Base-by-base conservation (phyloP, 53 echinoderm and acorn worm species). In the Crossaster papposus region DNA sequence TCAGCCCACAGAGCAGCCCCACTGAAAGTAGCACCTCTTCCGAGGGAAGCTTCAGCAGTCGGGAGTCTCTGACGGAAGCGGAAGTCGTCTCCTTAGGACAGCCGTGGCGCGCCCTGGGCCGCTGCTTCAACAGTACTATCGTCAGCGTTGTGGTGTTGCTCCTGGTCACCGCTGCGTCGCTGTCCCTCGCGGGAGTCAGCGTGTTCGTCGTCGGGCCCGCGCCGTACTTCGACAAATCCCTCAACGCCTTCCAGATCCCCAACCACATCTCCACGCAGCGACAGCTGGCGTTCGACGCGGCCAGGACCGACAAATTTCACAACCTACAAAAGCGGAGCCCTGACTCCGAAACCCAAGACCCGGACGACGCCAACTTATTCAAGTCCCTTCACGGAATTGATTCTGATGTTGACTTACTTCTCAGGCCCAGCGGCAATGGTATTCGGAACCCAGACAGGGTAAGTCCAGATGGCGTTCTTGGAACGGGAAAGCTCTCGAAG, bases 191-290 rank as follows among this genome's bases (percentile, higher is more conserved):
- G 26, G 88, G 85, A 12, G 38, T 95, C 17, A 80, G 91, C 4
- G 85, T 95, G 30, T 91, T 93, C 30, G 93, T 92, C 0, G 94
- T 93, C 32, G 90, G 94, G 30, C 93, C 93, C 13, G 53, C 86
- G 30, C 97, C 98, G 1, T 90, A 95, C 80, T 95, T 96, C 85
- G 98, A 96, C 89, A 94, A 93, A 54, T 96, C 97, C 2, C 92
- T 97, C 18, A 93, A 97, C 68, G 94, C 97, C 0, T 96, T 97
- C 64, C 85, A 97, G 89, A 96, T 97, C 71, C 95, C 98, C 0
- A 94, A 97, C 64, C 98, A 97, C 86, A 75, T 85, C 65, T 93
- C 95, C 51, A 96, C 98, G 13, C 44, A 83, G 11, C 86, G 92
- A 22, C 91, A 89, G 15, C 90, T 93, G 64, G 76, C 91, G 51